These are phyloP conservation scores for Paraplagusia blochii DNA, from an alignment of 2,113 vertebrate species.

Conservation along the genomic window DNA sequence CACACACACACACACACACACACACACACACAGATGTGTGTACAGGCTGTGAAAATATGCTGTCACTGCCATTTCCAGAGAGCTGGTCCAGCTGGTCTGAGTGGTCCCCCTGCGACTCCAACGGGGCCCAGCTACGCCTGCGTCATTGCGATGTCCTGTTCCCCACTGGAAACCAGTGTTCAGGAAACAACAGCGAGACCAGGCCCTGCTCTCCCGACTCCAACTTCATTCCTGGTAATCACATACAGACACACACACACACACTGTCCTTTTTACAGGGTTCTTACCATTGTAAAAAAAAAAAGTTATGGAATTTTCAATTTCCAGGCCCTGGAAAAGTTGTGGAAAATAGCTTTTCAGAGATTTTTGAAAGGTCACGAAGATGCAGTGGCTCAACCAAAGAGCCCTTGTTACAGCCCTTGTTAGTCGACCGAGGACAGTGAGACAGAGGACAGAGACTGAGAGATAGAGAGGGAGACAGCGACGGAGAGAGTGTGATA, in stretches of 20 bases:
- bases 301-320: no score
- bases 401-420: no score
- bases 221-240: constrained; percentile 90
- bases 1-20: neutral
- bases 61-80: constrained; percentile 75
- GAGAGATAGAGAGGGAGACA: no score
- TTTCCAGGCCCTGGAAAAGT: no score
- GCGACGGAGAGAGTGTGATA: no score
- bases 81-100: constrained; percentile 94
- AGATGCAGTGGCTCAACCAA: no score
- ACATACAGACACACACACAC: neutral
- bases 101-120: constrained; percentile 87
- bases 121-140: constrained; percentile 79
- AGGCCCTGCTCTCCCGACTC: constrained; percentile 81
- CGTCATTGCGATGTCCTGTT: constrained; percentile 89
- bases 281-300: no score
- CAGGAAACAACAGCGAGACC: constrained; percentile 86
- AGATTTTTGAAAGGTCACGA: no score
- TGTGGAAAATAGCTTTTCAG: no score
- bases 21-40: neutral
- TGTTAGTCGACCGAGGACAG: no score
- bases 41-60: constrained; percentile 19
- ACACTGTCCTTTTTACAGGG: no score
- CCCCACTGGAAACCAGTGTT: constrained; percentile 89
- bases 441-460: no score